These are phyloP conservation scores for Zoanthus solanderi DNA, from an alignment of 92 coral and sea anemone species.

Conservation along the genomic window DNA sequence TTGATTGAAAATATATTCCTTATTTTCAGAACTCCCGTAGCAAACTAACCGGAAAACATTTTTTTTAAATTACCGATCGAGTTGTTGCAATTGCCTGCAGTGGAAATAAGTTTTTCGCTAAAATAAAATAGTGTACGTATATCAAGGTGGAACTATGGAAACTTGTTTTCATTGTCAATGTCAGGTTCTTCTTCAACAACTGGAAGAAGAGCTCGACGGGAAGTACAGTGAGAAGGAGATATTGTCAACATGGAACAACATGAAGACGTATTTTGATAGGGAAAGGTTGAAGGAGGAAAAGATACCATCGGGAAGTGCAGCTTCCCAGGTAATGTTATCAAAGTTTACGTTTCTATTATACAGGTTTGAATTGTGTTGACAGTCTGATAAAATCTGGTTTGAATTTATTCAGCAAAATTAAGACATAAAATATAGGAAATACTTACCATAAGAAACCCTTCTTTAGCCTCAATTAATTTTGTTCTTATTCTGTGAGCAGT, in stretches of 20 bases:
- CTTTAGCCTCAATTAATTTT: too few species aligned
- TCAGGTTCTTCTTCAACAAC: conserved; percentile 13
- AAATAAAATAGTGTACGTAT: neutral
- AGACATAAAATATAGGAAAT: too few species aligned
- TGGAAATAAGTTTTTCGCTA: neutral
- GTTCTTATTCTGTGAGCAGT: too few species aligned
- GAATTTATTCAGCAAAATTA: too few species aligned
- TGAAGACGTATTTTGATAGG: too few species aligned
- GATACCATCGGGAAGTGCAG: neutral
- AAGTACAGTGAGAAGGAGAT: conserved; percentile 8
- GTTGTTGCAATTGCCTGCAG: conserved; percentile 5
- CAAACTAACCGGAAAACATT: neutral
- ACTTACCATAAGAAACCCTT: too few species aligned
- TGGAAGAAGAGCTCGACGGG: conserved; percentile 14
- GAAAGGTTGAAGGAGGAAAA: too few species aligned
- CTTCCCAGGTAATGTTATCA: neutral
- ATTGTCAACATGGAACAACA: neutral
- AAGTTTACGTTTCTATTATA: neutral
- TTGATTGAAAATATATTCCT: neutral
- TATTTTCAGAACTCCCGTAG: neutral
- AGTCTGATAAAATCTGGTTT: too few species aligned
- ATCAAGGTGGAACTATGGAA: conserved; percentile 18
- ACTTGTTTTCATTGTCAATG: neutral
- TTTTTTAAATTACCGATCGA: neutral
- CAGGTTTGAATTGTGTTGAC: neutral